These are phyloP conservation scores for Mamestra brassicae DNA, from an alignment of 2,888 invertebrate genomes.

Conservation along the genomic window DNA sequence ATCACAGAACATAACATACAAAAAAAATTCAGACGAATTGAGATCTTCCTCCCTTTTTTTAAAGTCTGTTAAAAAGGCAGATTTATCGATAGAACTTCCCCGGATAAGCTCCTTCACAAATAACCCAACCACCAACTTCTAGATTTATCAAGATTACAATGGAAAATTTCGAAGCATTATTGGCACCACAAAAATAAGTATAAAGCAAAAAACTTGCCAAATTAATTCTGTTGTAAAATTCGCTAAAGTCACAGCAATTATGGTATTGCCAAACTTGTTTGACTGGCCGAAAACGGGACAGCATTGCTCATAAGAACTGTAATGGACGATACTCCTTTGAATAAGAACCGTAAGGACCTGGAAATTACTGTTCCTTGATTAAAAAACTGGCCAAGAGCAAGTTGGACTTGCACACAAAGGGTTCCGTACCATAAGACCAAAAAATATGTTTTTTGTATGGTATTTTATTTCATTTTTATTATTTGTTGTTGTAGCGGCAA, in stretches of 20 bases:
- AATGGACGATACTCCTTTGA: background rate
- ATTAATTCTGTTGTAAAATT: constrained; percentile 16
- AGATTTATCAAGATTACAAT: background rate
- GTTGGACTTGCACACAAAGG: too few relatives aligned
- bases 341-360: constrained; percentile 11
- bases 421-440: too few relatives aligned
- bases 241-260: background rate
- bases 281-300: background rate
- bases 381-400: background rate
- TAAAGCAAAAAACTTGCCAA: constrained; percentile 7
- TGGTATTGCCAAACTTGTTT: constrained; percentile 11
- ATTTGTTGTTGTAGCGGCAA: too few relatives aligned
- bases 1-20: too few relatives aligned
- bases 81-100: too few relatives aligned
- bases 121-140: background rate
- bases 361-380: constrained; percentile 2
- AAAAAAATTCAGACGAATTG: too few relatives aligned
- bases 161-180: constrained; percentile 10
- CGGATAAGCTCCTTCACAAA: background rate
- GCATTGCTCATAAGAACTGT: background rate
- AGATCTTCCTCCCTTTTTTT: too few relatives aligned
- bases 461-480: too few relatives aligned
- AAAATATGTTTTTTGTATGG: too few relatives aligned
- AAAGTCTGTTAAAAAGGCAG: too few relatives aligned
- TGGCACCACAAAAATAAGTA: background rate